Conservation (phyloP, 2,888 invertebrate genomes). For the Pristionchus maxplancki region DNA sequence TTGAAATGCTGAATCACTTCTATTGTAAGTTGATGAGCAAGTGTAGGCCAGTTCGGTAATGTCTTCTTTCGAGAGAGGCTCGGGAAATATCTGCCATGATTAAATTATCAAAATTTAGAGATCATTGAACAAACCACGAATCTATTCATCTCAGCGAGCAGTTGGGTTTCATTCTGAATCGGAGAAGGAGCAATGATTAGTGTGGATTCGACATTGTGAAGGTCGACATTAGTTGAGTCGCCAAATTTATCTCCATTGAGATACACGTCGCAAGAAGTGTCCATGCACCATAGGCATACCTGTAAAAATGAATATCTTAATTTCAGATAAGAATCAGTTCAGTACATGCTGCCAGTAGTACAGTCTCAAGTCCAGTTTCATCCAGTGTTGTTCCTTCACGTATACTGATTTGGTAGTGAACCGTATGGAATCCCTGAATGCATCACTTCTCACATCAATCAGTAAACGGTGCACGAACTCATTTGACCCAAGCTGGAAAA, state of each 20-base stretch:
- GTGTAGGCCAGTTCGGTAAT: neutral
- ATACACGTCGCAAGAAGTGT: neutral
- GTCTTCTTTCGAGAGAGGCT: neutral
- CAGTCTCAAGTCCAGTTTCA: neutral
- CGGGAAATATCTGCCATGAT: neutral
- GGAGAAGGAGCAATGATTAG: neutral
- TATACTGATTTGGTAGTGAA: neutral
- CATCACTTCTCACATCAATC: neutral
- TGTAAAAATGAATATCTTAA: neutral
- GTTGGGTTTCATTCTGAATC: neutral
- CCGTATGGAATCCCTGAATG: neutral
- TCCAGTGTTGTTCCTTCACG: neutral
- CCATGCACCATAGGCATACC: neutral
- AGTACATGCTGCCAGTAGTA: slow-evolving; percentile 4
- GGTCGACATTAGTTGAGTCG: neutral
- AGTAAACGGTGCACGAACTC: neutral
- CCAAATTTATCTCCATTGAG: neutral
- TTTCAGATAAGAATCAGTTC: too few relatives aligned
- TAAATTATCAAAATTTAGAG: neutral
- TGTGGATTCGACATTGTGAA: neutral
- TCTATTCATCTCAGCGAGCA: neutral
- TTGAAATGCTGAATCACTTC: neutral
- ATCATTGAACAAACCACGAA: neutral
- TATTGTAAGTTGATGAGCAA: neutral
- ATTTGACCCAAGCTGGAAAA: neutral